phyloP scores from a whole-genome alignment of 2,797 vertebrate species.

The Tokudaia muenninki region DNA sequence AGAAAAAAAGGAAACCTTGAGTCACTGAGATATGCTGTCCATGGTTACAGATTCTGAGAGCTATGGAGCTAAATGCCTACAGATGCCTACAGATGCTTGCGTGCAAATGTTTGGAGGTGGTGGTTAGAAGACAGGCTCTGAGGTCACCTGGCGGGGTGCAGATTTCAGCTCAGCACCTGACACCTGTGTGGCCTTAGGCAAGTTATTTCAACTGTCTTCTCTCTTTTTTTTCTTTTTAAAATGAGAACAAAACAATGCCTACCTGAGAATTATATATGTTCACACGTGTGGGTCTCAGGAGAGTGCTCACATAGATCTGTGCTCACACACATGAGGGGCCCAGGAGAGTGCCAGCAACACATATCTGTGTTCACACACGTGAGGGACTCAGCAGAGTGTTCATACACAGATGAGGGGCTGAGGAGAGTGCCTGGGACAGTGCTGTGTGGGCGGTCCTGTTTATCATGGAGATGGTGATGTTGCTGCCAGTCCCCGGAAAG shows the following conservation, averaged over 20 bases:
- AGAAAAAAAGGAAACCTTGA: background rate
- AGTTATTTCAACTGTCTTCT: conserved; percentile 18
- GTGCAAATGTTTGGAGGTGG: background rate
- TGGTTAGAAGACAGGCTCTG: background rate
- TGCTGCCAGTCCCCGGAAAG: background rate
- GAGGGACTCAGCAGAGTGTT: no score
- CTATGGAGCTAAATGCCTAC: background rate
- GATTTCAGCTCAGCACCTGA: background rate
- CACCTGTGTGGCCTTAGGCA: conserved; percentile 11
- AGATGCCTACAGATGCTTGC: background rate
- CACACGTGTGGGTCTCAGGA: background rate
- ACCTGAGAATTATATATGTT: background rate
- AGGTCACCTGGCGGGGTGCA: background rate
- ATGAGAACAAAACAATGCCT: background rate
- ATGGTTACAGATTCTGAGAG: background rate
- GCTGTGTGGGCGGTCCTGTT: background rate
- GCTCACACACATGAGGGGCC: background rate
- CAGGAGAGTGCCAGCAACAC: background rate
- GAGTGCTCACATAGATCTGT: background rate
- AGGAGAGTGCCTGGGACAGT: background rate
- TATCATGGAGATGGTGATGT: background rate
- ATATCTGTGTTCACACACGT: background rate
- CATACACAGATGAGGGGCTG: background rate
- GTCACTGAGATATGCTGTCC: background rate
- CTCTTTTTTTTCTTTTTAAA: conserved; percentile 39